Percentiles rank a stretch among this genome's conserved stretches.
These are phyloP conservation scores for Sebastes wilsoni DNA, from an alignment of 2,797 vertebrate genomes.

Conservation along the genomic window DNA sequence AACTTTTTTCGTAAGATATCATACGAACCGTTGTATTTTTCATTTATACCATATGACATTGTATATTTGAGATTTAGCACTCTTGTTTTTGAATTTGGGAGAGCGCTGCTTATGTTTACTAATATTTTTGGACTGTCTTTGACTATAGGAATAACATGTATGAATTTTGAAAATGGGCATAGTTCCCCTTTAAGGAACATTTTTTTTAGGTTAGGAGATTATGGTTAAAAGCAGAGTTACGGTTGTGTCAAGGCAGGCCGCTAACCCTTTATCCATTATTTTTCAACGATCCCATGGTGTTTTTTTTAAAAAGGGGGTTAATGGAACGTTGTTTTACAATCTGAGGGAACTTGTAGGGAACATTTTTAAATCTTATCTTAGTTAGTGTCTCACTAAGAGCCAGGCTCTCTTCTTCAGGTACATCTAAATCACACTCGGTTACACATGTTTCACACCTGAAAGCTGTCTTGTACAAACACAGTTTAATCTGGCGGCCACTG, in stretches of 20 bases:
- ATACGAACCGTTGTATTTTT: no score
- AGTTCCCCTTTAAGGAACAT: not conserved
- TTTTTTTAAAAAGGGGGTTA: not conserved
- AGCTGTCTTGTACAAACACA: not conserved
- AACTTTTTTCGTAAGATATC: not conserved
- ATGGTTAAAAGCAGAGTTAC: not conserved
- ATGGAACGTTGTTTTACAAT: not conserved
- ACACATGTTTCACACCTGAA: not conserved
- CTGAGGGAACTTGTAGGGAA: not conserved
- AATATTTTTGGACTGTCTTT: not conserved
- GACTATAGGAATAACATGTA: not conserved
- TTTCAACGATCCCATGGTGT: not conserved
- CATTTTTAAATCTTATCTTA: not conserved
- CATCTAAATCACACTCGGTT: not conserved
- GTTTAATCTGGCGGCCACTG: not conserved
- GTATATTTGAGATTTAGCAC: not conserved
- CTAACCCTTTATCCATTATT: not conserved
- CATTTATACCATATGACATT: not conserved
- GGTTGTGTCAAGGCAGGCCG: not conserved
- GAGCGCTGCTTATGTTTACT: not conserved
- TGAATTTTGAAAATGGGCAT: not conserved
- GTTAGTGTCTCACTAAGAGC: not conserved
- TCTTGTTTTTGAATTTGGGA: not conserved
- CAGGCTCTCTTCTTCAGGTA: not conserved
- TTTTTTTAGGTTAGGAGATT: not conserved